Conservation (phyloP, 2,888 invertebrate species). For the Dynastes grantii region DNA sequence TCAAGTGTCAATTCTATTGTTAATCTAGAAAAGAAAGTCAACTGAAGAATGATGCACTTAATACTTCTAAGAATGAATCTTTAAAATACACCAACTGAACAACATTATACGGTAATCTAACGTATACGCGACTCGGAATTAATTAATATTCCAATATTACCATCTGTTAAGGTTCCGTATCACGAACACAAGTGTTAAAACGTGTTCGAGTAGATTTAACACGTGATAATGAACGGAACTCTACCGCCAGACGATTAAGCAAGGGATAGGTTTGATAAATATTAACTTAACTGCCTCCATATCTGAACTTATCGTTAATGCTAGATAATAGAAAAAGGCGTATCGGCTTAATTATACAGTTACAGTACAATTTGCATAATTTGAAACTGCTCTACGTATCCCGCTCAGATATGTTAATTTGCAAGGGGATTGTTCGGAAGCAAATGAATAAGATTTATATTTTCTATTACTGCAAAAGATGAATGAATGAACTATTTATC, state of each 20-base stretch:
- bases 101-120: neutral
- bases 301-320: constrained; percentile 63
- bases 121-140: constrained; percentile 9
- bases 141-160: constrained; percentile 49
- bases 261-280: constrained; percentile 43
- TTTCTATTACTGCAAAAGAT: neutral
- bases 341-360: constrained; percentile 66
- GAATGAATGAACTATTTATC: too few relatives aligned
- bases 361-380: constrained; percentile 61
- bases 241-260: constrained; percentile 31
- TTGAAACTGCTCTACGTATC: constrained; percentile 56
- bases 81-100: too few relatives aligned
- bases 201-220: constrained; percentile 62
- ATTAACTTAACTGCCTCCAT: constrained; percentile 36
- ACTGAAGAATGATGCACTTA: too few relatives aligned
- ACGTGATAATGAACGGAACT: constrained; percentile 56
- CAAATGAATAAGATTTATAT: constrained; percentile 19
- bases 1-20: too few relatives aligned
- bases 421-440: constrained; percentile 10
- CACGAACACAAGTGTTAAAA: constrained; percentile 62
- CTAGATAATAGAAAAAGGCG: constrained; percentile 66
- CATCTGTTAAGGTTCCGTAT: constrained; percentile 61
- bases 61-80: too few relatives aligned
- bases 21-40: too few relatives aligned
- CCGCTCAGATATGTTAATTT: constrained; percentile 36